phyloP scores from a whole-genome alignment of 2,797 vertebrate genomes.

The Oreonectes daqikongensis region DNA sequence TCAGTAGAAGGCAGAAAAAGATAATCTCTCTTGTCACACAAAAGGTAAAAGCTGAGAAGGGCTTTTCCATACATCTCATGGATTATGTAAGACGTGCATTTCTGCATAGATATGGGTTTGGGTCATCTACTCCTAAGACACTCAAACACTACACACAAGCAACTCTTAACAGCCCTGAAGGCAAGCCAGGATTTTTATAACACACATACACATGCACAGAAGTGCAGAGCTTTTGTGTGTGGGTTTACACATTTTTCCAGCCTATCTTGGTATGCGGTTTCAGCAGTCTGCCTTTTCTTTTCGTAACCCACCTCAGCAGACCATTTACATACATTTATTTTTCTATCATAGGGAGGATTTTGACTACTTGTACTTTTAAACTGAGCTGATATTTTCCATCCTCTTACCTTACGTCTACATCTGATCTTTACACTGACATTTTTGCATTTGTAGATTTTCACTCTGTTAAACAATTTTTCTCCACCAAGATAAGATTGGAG shows the following conservation, averaged over 20 bases:
- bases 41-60: slow-evolving; percentile 72
- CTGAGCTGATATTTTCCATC: background rate
- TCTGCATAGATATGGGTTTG: slow-evolving; percentile 55
- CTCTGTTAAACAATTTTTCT: too few species aligned
- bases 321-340: slow-evolving; percentile 22
- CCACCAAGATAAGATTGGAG: too few species aligned
- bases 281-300: slow-evolving; percentile 71
- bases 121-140: slow-evolving; percentile 27
- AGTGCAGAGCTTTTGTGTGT: slow-evolving; percentile 69
- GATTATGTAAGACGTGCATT: slow-evolving; percentile 72
- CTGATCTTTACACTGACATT: too few species aligned
- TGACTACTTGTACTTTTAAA: too few species aligned
- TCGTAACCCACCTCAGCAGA: slow-evolving; percentile 53
- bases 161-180: slow-evolving; percentile 27
- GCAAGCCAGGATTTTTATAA: slow-evolving; percentile 37
- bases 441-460: too few species aligned
- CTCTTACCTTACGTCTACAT: too few species aligned
- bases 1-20: slow-evolving; percentile 53
- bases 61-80: slow-evolving; percentile 66
- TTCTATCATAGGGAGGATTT: background rate
- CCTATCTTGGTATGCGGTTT: slow-evolving; percentile 67
- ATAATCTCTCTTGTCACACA: slow-evolving; percentile 65
- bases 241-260: slow-evolving; percentile 58
- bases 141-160: slow-evolving; percentile 21
- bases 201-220: slow-evolving; percentile 56